These are phyloP conservation scores for Rhagium mordax DNA, from an alignment of 2,888 invertebrate species.

Conservation along the genomic window DNA sequence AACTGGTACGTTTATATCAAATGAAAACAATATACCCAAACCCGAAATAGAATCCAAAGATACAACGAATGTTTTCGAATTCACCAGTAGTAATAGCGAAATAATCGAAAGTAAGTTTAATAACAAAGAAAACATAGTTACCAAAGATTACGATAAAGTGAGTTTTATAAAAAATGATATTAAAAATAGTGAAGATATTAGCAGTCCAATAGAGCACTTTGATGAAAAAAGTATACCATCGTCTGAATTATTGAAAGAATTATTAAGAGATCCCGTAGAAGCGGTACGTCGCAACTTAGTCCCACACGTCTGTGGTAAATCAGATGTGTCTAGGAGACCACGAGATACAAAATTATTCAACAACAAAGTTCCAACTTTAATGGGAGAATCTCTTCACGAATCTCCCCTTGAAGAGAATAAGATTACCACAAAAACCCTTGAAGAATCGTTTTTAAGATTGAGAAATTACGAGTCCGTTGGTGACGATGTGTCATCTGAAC, in stretches of 20 bases:
- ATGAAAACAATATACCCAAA: slow-evolving; percentile 39
- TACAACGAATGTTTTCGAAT: slow-evolving; percentile 37
- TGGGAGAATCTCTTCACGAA: slow-evolving; percentile 70
- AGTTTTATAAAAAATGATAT: background rate
- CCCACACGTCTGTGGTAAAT: slow-evolving; percentile 83
- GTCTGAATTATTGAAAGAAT: slow-evolving; percentile 71
- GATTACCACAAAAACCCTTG: slow-evolving; percentile 69
- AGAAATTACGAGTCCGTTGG: slow-evolving; percentile 66
- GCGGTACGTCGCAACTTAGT: slow-evolving; percentile 82
- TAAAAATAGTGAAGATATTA: background rate
- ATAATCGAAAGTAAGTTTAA: background rate
- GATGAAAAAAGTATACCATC: slow-evolving; percentile 51
- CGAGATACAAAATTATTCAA: slow-evolving; percentile 57
- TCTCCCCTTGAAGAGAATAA: slow-evolving; percentile 75
- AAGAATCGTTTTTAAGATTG: slow-evolving; percentile 78
- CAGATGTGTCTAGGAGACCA: slow-evolving; percentile 69
- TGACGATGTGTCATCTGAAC: slow-evolving; percentile 70
- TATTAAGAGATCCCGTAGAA: slow-evolving; percentile 82
- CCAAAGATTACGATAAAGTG: slow-evolving; percentile 22
- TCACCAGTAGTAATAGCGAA: slow-evolving; percentile 18
- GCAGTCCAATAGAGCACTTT: slow-evolving; percentile 3
- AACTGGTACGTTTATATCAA: slow-evolving; percentile 62
- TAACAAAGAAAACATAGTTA: slow-evolving; percentile 5
- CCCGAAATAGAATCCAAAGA: slow-evolving; percentile 41
- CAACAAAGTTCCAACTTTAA: slow-evolving; percentile 77